Base-by-base conservation (phyloP, 2,797 vertebrate genomes). In the Enteromius treurensis region DNA sequence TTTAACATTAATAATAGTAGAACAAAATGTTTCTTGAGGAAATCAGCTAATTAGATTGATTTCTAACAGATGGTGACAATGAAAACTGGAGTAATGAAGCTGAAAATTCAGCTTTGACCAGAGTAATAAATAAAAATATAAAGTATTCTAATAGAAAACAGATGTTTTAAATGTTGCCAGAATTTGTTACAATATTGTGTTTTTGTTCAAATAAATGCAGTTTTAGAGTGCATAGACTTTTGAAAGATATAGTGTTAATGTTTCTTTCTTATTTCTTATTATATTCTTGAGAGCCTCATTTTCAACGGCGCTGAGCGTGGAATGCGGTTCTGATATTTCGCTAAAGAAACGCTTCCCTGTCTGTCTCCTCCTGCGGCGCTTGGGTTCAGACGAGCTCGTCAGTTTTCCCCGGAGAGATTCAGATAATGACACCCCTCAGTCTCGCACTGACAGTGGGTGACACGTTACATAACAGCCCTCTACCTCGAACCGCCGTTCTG, bases 381-480 rank as follows among this genome's bases (percentile, higher is more conserved):
- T 32, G 5, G 29, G 40, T 73, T 47, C 53, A 81, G 19, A 47
- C 26, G 14, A 73, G 69, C 55, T 21, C 0, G 7, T 64, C 32
- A 5, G 45, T 29, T 67, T 29, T 11, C 32, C 80, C 13, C 5
- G 15, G n/a, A 82, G 80, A 82, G 32, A 34, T 82, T 67, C 15
- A 76, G 71, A 55, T 82, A 76, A 82, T 76, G 47, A 82, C 62
- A 76, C 17, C 47, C 60, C 62, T 82, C 60, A 82, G 45, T 75
- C 62, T 75, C 8, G n/a, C 3, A 4, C 51, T 70, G 79, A 80
- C 49, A 40, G 65, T 34, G 49, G 9, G 49, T 49, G 40, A 62
- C 42, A 19, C 49, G 10, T 82, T 68, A 40, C n/a, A 55, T 76
- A 82, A 82, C 32, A 75, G n/a, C 32, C 45, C 32, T 65, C 45